Conservation (phyloP, 2,888 invertebrate species). For the Epirrita christyi region DNA sequence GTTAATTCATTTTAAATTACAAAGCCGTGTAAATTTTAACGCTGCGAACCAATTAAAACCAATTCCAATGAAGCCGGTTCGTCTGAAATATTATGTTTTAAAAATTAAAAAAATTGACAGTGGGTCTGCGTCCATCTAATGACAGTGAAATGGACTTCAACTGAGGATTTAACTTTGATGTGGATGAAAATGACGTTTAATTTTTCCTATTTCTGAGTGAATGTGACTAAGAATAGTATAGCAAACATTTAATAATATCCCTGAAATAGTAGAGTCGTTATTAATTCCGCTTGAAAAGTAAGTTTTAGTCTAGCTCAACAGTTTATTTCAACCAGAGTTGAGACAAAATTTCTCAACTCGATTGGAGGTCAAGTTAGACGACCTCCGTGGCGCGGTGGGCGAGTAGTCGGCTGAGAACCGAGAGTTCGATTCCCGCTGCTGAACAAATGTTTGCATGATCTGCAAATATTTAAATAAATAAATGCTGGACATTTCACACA, state of each 20-base stretch:
- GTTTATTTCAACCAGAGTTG: no score
- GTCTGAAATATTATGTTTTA: constrained; percentile 35
- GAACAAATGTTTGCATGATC: no score
- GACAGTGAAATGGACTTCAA: background rate
- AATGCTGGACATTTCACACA: no score
- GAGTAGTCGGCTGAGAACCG: no score
- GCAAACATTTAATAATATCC: background rate
- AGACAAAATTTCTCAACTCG: no score
- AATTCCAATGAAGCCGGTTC: constrained; percentile 41
- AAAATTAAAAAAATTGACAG: constrained; percentile 15
- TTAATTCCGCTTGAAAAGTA: no score
- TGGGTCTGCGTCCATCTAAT: constrained; percentile 15
- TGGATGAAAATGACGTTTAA: background rate
- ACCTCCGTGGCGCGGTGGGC: no score
- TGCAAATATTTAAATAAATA: no score
- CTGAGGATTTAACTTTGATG: constrained; percentile 11
- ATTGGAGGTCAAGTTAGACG: no score
- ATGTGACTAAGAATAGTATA: background rate
- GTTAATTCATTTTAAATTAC: constrained; percentile 52
- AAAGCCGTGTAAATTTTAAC: constrained; percentile 44
- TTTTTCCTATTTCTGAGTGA: background rate
- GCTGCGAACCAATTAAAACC: constrained; percentile 43
- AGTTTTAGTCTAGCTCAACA: no score
- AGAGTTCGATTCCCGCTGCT: no score
- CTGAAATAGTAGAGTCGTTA: no score